phyloP scores from a whole-genome alignment of 1,140 invertebrate species.

The Monomorium pharaonis region DNA sequence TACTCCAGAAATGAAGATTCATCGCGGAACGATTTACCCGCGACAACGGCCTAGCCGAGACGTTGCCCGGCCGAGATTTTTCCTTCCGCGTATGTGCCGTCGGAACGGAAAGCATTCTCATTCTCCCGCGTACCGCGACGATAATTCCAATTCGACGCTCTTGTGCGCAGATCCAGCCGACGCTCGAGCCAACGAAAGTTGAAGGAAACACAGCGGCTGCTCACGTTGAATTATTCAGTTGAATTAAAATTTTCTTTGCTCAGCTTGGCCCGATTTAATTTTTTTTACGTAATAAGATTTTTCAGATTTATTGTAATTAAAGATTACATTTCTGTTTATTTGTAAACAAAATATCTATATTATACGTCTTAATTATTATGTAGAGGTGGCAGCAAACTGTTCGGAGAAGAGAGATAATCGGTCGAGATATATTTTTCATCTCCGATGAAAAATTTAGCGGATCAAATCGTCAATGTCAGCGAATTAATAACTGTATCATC shows the following conservation, averaged over 20 bases:
- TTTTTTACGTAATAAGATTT: neutral
- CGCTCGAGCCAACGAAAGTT: neutral
- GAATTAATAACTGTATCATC: neutral
- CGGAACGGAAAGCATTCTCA: constrained; percentile 1
- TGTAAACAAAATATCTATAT: too few relatives aligned
- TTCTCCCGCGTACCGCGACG: neutral
- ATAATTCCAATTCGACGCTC: neutral
- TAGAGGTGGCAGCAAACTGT: neutral
- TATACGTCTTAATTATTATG: neutral
- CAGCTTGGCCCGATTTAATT: neutral
- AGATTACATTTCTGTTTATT: too few relatives aligned
- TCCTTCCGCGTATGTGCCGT: neutral
- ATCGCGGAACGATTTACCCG: constrained; percentile 50
- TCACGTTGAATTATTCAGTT: neutral
- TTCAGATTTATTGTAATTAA: too few relatives aligned
- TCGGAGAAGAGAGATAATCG: neutral
- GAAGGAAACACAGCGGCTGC: neutral
- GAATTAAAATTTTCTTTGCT: neutral
- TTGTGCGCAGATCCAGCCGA: neutral
- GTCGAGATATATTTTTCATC: too few relatives aligned
- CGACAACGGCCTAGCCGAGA: neutral
- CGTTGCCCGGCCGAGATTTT: constrained; percentile 28
- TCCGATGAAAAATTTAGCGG: too few relatives aligned
- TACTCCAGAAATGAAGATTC: constrained; percentile 45
- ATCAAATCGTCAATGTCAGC: neutral